A percentile compares a stretch with the other conserved stretches of the same genome.
phyloP scores from a whole-genome alignment of 2,113 vertebrate genomes.

The Melanotaenia duboulayi region DNA sequence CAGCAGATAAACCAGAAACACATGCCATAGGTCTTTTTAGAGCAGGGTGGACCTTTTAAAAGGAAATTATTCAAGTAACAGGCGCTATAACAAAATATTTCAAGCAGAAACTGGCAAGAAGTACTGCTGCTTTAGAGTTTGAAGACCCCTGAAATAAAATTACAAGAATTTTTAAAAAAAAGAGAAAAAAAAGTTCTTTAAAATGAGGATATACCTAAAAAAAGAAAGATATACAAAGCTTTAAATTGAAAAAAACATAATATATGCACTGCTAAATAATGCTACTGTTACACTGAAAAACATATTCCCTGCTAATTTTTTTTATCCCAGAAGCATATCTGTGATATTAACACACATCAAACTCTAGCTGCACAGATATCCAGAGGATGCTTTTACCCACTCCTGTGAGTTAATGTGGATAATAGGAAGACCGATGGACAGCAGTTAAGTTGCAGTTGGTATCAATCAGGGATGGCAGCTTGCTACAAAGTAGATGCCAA shows the following conservation, averaged over 20 bases:
- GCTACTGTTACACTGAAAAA: background rate
- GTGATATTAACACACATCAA: slow-evolving; percentile 10
- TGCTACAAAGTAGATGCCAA: slow-evolving; percentile 60
- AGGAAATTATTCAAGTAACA: no score
- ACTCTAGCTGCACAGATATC: slow-evolving; percentile 15
- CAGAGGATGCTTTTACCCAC: slow-evolving; percentile 4
- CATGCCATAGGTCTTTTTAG: no score
- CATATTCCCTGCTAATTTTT: background rate
- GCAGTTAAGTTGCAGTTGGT: slow-evolving; percentile 64
- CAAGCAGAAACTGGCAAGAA: no score
- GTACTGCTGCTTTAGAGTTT: no score
- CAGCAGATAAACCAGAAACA: no score
- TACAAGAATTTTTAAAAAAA: no score
- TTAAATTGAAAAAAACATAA: background rate
- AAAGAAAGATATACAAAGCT: background rate
- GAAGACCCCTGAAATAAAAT: no score
- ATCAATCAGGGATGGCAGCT: slow-evolving; percentile 66
- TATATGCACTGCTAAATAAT: background rate
- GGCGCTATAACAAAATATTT: no score
- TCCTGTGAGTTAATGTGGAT: slow-evolving; percentile 35
- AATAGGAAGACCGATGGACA: slow-evolving; percentile 70
- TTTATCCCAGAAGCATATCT: background rate
- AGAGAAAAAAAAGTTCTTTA: background rate
- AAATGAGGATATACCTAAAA: background rate
- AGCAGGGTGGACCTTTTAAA: no score